Evolutionary conservation across 2,113 vertebrate genomes (phyloP), one percentile per base, ranked within the genome.

Genomic region (Sinosuthora webbiana): DNA sequence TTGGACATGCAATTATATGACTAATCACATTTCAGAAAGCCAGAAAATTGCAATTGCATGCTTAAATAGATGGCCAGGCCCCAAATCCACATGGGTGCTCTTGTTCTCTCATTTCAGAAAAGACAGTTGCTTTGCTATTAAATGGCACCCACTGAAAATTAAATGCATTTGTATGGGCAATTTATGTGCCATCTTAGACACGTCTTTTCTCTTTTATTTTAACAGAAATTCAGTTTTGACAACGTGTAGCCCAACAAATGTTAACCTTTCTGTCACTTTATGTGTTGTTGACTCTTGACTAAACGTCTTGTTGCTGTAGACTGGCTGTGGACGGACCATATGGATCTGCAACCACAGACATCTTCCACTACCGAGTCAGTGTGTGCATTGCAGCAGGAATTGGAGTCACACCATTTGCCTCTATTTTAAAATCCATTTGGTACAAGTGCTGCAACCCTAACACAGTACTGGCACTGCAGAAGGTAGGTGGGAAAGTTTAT

Each of bases 401-500:
- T 1, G 98, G 98, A 93, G 98, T 98, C 57, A 98, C 98, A 0
- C 98, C 98, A 4, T 98, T 98, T 33, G 98, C 98, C 28, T 97
- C 98, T 18, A 87, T 98, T 89, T 96, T 98, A 89, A 98, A 98
- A 94, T 98, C 98, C 33, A 71, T 98, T 67, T 98, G 98, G 98
- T 98, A 98, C 80, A 94, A 96, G 22, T 97, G 91, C 22, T 95
- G 94, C 74, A 95, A 96, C 80, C 62, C 93, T 50, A 95, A 90
- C 20, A 76, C 69, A 73, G 90, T 50, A 45, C 71, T 92, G 89
- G 90, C 22, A 10, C 78, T 98, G 78, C 97, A 97, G 93, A 98
- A 98, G 98, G 98, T 98, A 98, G 39, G 97, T 65, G 63, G 69
- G 78, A 77, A 83, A 74, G 59, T 73, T 93, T 90, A 70, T 53